These are phyloP conservation scores for Martes martes DNA, from an alignment of 2,113 vertebrate genomes.

Conservation along the genomic window DNA sequence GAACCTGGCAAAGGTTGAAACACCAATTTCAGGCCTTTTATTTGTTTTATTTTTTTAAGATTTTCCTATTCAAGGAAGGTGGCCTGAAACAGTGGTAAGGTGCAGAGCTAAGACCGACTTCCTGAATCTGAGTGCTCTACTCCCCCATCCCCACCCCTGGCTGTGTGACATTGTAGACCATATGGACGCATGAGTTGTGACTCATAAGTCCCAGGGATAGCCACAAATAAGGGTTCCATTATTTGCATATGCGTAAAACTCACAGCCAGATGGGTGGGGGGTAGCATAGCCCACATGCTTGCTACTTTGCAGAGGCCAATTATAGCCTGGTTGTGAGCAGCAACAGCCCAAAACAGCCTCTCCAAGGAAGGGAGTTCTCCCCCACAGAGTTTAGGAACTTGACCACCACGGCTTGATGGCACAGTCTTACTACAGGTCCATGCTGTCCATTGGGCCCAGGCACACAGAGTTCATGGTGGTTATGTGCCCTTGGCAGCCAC, in stretches of 20 bases:
- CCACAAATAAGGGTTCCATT: slow-evolving; percentile 47
- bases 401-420: not conserved
- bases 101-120: not conserved
- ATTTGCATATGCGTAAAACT: slow-evolving; percentile 42
- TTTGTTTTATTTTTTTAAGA: not conserved
- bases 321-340: slow-evolving; percentile 20
- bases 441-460: not conserved
- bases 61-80: not conserved
- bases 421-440: not conserved
- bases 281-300: not conserved
- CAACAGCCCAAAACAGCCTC: not conserved
- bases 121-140: not conserved
- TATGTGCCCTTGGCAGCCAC: not conserved
- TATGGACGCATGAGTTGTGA: slow-evolving; percentile 36
- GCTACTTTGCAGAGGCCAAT: slow-evolving; percentile 44
- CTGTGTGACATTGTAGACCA: not conserved
- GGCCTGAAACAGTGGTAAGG: not conserved
- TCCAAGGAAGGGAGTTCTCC: not conserved
- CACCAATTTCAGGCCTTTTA: not conserved
- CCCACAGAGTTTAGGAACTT: not conserved
- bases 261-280: slow-evolving; percentile 3
- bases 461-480: not conserved
- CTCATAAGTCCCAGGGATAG: slow-evolving; percentile 33
- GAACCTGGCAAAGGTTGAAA: slow-evolving; percentile 52
- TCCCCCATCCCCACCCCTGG: too few species aligned